phyloP scores from a whole-genome alignment of 1,140 invertebrate species.

The Sipha flava region DNA sequence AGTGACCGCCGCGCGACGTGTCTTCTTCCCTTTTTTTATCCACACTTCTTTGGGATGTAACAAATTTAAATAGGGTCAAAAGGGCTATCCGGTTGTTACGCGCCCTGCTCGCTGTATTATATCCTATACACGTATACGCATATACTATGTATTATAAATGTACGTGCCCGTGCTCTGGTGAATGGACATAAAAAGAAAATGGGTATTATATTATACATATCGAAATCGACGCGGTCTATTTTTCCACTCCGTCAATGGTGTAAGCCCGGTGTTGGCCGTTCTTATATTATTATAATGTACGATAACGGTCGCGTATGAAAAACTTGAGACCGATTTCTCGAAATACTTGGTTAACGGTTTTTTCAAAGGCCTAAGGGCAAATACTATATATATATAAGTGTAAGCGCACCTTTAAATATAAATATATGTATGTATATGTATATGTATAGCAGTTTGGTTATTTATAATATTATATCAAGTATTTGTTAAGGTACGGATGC shows the following conservation, averaged over 20 bases:
- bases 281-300: no score
- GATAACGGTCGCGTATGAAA: slow-evolving; percentile 3
- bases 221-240: not conserved
- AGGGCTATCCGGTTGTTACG: not conserved
- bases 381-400: no score
- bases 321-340: not conserved
- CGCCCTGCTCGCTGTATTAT: not conserved
- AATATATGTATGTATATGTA: no score
- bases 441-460: no score
- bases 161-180: not conserved
- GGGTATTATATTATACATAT: not conserved
- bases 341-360: not conserved
- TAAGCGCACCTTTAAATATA: not conserved
- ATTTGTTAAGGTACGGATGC: no score
- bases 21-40: not conserved
- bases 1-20: not conserved
- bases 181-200: slow-evolving; percentile 4
- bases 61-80: slow-evolving; percentile 33
- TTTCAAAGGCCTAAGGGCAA: not conserved
- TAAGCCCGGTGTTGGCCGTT: not conserved
- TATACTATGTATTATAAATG: no score
- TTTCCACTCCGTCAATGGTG: not conserved
- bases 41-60: not conserved
- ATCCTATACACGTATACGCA: not conserved
- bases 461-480: no score